Base-by-base conservation (phyloP, 2,888 invertebrate genomes). In the Odiellus spinosus region DNA sequence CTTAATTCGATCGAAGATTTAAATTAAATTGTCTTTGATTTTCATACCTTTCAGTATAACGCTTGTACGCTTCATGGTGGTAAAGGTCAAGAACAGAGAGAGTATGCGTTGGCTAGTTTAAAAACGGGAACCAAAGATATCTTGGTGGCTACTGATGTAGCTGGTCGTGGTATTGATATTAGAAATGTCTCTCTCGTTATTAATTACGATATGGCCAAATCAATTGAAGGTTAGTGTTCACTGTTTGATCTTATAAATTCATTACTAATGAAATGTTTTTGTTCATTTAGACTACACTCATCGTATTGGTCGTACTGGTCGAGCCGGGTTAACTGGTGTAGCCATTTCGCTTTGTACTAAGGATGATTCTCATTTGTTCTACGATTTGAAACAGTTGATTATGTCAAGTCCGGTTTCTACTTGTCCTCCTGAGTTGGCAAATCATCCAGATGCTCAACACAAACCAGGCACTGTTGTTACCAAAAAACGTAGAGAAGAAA, bases 171-270 rank as follows among this genome's bases (percentile, higher is more conserved):
- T 86, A 98, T 99, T 57, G 98, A 99, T 64, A 96, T 99, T 64
- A 96, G 98, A 65, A 96, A 99, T 66, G 98, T 99, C 2, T 91
- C 95, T 6, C 75, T 98, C 69, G 98, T 99, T 53, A 88, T 99
- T 59, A 99, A 99, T 67, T 99, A 99, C 61, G 98, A 99, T 64
- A 99, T 99, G 98, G 95, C 98, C 0, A 98, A 98, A 68, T 79
- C 82, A 15, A 96, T 99, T 61, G 98, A 99, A 74, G 80, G 78
- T 77, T 64, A 58, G 48, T 40, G 20, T 47, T 46, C 33, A 12
- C 44, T 21, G 38, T 26, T 42, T 47, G 8, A 26, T 35, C 21
- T 35, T 39, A 26, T 45, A 2, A 19, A 43, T 49, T n/a, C 50
- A 20, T 40, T n/a, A n/a, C n/a, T n/a, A n/a, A n/a, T n/a, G n/a